A percentile compares a stretch with the other conserved stretches of the same genome.
Conservation (phyloP, 1,140 invertebrate species). For the Neelides sp. region DNA sequence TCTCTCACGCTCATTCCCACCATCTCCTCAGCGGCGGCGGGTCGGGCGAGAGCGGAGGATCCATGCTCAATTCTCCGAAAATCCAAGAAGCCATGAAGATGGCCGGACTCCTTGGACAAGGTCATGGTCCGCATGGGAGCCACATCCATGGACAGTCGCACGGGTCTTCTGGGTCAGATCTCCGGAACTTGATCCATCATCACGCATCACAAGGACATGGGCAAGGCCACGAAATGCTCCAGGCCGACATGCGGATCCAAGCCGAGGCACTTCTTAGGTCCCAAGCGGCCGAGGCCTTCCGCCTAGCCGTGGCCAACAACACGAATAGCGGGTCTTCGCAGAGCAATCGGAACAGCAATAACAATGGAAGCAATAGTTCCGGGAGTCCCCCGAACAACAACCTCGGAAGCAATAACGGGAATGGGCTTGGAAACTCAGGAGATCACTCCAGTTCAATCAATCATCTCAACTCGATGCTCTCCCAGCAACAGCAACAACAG, state of each 20-base stretch:
- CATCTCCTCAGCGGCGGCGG: conserved; percentile 1
- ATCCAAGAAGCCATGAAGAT: conserved; percentile 29
- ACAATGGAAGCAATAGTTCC: neutral
- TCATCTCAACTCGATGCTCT: conserved; percentile 16
- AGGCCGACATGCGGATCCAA: conserved; percentile 55
- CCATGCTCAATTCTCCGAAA: conserved; percentile 22
- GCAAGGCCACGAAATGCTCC: conserved; percentile 44
- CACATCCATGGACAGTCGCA: conserved; percentile 3
- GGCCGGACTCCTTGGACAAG: conserved; percentile 25
- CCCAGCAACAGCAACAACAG: conserved; percentile 15
- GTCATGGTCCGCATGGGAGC: conserved; percentile 7
- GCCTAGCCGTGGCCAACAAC: conserved; percentile 50
- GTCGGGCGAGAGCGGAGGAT: conserved; percentile 18
- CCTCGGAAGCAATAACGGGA: conserved; percentile 10
- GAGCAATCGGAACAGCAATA: conserved; percentile 19
- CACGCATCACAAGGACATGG: conserved; percentile 16
- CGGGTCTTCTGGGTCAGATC: conserved; percentile 15
- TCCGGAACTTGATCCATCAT: conserved; percentile 27
- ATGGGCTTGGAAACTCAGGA: conserved; percentile 9
- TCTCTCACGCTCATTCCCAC: conserved; percentile 8
- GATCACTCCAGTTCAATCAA: neutral
- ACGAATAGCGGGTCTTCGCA: conserved; percentile 17
- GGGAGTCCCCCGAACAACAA: conserved; percentile 5
- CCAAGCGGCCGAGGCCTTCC: conserved; percentile 65
- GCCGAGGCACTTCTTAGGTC: conserved; percentile 65